These are phyloP conservation scores for Steatocranus sp. DNA, from an alignment of 2,797 vertebrate genomes.

Conservation along the genomic window DNA sequence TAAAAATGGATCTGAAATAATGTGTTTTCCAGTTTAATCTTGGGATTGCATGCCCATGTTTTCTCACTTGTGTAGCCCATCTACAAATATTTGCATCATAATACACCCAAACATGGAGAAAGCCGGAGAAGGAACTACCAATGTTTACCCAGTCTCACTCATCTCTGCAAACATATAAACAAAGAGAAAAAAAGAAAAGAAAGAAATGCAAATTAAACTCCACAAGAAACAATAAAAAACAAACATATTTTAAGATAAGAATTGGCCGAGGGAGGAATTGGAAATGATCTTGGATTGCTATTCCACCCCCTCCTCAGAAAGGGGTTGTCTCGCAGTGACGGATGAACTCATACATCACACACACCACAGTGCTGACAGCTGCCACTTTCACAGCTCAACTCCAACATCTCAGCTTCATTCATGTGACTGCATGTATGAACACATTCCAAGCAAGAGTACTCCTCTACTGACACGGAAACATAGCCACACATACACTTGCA, in stretches of 20 bases:
- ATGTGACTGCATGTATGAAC: conserved; percentile 55
- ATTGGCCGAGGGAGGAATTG: conserved; percentile 19
- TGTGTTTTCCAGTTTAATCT: conserved; percentile 22
- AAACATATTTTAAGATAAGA: conserved; percentile 13
- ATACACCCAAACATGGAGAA: not conserved
- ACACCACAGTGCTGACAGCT: conserved; percentile 66
- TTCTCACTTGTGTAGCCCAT: conserved; percentile 25
- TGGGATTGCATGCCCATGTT: conserved; percentile 20
- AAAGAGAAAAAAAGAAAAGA: not conserved
- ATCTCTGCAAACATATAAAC: conserved; percentile 25
- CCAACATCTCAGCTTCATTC: conserved; percentile 58
- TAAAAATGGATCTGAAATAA: conserved; percentile 20
- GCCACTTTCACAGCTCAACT: conserved; percentile 62
- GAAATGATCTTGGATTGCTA: conserved; percentile 45
- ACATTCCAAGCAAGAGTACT: conserved; percentile 15
- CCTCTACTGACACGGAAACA: conserved; percentile 23
- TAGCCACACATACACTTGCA: not conserved
- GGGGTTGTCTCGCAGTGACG: conserved; percentile 33
- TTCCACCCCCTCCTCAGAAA: conserved; percentile 22
- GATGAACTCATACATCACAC: conserved; percentile 71
- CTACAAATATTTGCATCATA: conserved; percentile 33
- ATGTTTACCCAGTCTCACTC: conserved; percentile 9
- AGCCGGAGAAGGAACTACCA: not conserved
- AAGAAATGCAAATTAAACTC: conserved; percentile 14
- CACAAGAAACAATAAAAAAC: not conserved